Evolutionary conservation across 2,113 vertebrate species (phyloP).

Genomic region (Stigmatopora nigra): DNA sequence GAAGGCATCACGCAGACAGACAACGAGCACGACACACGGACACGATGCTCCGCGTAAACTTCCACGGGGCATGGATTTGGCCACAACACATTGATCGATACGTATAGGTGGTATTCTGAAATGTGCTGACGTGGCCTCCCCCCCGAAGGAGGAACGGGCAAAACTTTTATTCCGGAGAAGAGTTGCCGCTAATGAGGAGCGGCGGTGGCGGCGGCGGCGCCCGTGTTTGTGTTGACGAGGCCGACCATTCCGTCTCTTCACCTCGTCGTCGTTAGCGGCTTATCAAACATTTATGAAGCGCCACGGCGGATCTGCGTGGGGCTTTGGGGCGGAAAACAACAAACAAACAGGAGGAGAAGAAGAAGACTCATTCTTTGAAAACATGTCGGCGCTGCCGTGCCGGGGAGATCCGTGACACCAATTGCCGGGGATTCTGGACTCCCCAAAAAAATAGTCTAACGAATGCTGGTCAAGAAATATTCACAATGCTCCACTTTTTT

Average conservation of each 20-base stretch:
- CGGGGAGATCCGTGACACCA: background rate
- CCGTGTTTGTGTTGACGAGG: conserved; percentile 6
- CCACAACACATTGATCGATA: background rate
- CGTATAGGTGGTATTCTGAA: too few relatives aligned
- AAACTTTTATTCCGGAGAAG: background rate
- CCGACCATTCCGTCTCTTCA: conserved; percentile 35
- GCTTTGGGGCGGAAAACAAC: conserved; percentile 53
- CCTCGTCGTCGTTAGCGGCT: conserved; percentile 59
- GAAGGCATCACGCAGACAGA: conserved; percentile 49
- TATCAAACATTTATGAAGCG: conserved; percentile 66
- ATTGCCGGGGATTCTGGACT: background rate
- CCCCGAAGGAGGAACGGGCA: background rate
- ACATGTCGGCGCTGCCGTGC: conserved; percentile 14
- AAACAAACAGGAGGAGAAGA: conserved; percentile 53
- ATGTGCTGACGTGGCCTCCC: background rate
- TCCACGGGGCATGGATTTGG: too few relatives aligned
- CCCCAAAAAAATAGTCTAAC: background rate
- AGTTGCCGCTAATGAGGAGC: background rate
- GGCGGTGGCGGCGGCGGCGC: background rate
- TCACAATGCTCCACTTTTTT: background rate
- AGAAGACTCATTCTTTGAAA: conserved; percentile 40
- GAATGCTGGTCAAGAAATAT: background rate
- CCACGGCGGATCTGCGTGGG: conserved; percentile 44
- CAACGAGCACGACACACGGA: conserved; percentile 10
- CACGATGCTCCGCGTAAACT: background rate